These are phyloP conservation scores for Homarus americanus DNA, from an alignment of 1,140 invertebrate genomes.

Conservation along the genomic window DNA sequence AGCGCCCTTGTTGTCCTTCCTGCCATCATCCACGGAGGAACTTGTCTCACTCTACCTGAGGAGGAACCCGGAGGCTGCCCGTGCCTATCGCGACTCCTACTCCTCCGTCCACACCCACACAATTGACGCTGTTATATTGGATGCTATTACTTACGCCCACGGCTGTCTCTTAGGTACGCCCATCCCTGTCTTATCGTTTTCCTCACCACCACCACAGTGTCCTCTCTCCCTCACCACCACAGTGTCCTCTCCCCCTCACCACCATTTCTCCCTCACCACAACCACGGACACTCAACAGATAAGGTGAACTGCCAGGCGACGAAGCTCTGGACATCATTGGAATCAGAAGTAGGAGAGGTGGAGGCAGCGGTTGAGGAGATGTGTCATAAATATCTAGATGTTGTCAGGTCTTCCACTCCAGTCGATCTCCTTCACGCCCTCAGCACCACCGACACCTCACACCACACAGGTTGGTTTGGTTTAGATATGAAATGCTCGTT, in stretches of 20 bases:
- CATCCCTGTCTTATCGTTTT: no score
- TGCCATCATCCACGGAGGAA: constrained; percentile 39
- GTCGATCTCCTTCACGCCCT: not conserved
- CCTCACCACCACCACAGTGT: no score
- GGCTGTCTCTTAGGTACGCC: constrained; percentile 36
- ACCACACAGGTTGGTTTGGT: no score
- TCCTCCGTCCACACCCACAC: not conserved
- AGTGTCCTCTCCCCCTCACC: no score
- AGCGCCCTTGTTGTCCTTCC: constrained; percentile 33
- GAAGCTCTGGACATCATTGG: not conserved
- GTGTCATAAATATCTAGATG: not conserved
- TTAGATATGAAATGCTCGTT: no score
- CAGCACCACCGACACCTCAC: not conserved
- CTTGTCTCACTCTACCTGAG: constrained; percentile 28
- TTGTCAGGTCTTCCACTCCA: constrained; percentile 30
- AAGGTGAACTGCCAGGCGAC: not conserved
- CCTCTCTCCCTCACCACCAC: no score
- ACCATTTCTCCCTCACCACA: no score
- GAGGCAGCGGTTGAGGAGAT: constrained; percentile 10
- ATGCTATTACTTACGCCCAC: constrained; percentile 47
- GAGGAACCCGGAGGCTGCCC: constrained; percentile 15
- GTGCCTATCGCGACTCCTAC: not conserved
- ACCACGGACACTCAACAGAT: constrained; percentile 18
- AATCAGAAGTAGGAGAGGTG: not conserved
- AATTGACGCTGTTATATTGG: constrained; percentile 42